Conservation (phyloP, 2,797 vertebrate species). For the Smutsia gigantea region DNA sequence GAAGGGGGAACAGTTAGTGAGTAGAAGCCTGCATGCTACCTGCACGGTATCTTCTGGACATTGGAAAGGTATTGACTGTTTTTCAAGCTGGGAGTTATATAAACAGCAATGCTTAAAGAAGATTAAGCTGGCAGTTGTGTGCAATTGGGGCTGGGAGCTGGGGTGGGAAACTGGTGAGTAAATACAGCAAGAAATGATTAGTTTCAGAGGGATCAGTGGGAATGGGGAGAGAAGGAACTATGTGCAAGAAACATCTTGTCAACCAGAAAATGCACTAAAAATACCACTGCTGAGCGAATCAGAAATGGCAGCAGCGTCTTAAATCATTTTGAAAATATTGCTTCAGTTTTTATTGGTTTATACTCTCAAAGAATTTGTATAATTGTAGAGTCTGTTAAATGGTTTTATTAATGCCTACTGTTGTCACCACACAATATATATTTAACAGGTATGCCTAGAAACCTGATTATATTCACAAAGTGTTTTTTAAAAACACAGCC, state of each 20-base stretch:
- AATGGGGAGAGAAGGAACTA: slow-evolving; percentile 51
- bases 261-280: slow-evolving; percentile 69
- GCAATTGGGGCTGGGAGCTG: neutral
- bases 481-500: neutral
- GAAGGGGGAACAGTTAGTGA: neutral
- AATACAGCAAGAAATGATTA: slow-evolving; percentile 31
- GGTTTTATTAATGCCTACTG: slow-evolving; percentile 60
- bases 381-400: slow-evolving; percentile 43
- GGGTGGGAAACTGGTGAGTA: neutral
- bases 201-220: slow-evolving; percentile 59
- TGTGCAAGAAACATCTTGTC: slow-evolving; percentile 63
- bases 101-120: slow-evolving; percentile 65
- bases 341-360: slow-evolving; percentile 60
- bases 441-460: slow-evolving; percentile 52
- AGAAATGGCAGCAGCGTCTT: slow-evolving; percentile 32
- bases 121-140: slow-evolving; percentile 46
- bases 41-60: neutral
- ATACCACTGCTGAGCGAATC: slow-evolving; percentile 41
- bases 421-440: slow-evolving; percentile 17
- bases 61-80: neutral
- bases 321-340: slow-evolving; percentile 68
- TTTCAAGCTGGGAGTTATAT: slow-evolving; percentile 24
- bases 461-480: neutral
- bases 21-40: neutral
- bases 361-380: slow-evolving; percentile 59